Evolutionary conservation across 1,140 invertebrate genomes (phyloP).

Genomic region (Pentalonia nigronervosa): DNA sequence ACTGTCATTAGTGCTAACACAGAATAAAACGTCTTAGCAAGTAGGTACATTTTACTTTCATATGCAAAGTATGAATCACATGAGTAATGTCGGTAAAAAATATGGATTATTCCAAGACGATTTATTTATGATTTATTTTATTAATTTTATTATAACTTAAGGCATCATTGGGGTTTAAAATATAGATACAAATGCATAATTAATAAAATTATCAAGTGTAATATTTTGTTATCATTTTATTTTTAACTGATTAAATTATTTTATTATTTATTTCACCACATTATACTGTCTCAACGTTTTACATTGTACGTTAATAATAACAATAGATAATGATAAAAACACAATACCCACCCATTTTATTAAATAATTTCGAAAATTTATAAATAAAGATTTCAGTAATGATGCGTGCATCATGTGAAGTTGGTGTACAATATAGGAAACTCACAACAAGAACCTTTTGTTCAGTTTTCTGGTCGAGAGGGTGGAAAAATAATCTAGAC

Average conservation of each 20-base stretch:
- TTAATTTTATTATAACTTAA: not conserved
- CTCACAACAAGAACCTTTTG: not conserved
- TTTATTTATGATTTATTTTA: too few relatives aligned
- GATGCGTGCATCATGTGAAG: not conserved
- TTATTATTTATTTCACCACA: too few relatives aligned
- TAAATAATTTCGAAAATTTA: not conserved
- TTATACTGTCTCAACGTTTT: not conserved
- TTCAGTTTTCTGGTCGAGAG: not conserved
- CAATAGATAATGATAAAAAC: not conserved
- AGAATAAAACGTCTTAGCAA: too few relatives aligned
- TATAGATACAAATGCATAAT: not conserved
- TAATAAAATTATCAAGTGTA: not conserved
- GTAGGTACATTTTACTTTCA: too few relatives aligned
- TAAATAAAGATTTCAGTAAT: not conserved
- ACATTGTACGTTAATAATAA: not conserved
- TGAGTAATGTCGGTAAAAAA: not conserved
- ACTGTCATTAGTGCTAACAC: too few relatives aligned
- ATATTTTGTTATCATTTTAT: not conserved
- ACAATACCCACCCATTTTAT: not conserved
- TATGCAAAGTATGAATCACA: not conserved
- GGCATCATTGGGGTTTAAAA: not conserved
- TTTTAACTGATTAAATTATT: not conserved
- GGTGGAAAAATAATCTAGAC: not conserved
- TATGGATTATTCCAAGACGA: not conserved
- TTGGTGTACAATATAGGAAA: not conserved